These are phyloP conservation scores for Eupithecia inturbata DNA, from an alignment of 2,888 invertebrate species.

Conservation along the genomic window DNA sequence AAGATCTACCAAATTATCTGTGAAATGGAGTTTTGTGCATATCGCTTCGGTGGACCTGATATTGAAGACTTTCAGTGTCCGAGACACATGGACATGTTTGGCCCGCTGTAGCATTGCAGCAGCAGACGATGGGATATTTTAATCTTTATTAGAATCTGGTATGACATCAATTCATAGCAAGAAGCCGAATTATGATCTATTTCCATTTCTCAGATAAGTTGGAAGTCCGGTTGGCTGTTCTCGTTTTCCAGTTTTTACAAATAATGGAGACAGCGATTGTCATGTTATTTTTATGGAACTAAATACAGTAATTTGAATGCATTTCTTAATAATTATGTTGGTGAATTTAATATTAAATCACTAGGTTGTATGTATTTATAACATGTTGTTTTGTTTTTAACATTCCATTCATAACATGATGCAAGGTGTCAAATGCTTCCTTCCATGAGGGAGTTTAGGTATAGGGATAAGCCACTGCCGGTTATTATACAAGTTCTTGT, in stretches of 20 bases:
- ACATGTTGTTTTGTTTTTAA: slow-evolving; percentile 55
- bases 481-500: too few species aligned
- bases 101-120: background rate
- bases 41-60: background rate
- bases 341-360: slow-evolving; percentile 69
- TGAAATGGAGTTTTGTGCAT: background rate
- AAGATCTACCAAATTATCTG: slow-evolving; percentile 1
- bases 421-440: too few species aligned
- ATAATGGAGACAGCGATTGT: slow-evolving; percentile 42
- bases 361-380: slow-evolving; percentile 82
- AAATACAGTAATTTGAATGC: slow-evolving; percentile 83
- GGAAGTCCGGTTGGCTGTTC: slow-evolving; percentile 10
- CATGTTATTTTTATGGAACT: slow-evolving; percentile 63
- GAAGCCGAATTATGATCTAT: background rate
- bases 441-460: too few species aligned
- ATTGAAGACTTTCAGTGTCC: background rate
- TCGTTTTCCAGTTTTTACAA: slow-evolving; percentile 41
- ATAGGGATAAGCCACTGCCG: too few species aligned
- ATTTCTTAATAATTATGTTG: slow-evolving; percentile 70
- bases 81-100: background rate
- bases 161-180: background rate
- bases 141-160: background rate
- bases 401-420: too few species aligned
- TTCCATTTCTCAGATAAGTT: background rate
- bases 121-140: background rate